These are phyloP conservation scores for Drosophila ustulata DNA, from an alignment of 2,888 invertebrate genomes.

Conservation along the genomic window DNA sequence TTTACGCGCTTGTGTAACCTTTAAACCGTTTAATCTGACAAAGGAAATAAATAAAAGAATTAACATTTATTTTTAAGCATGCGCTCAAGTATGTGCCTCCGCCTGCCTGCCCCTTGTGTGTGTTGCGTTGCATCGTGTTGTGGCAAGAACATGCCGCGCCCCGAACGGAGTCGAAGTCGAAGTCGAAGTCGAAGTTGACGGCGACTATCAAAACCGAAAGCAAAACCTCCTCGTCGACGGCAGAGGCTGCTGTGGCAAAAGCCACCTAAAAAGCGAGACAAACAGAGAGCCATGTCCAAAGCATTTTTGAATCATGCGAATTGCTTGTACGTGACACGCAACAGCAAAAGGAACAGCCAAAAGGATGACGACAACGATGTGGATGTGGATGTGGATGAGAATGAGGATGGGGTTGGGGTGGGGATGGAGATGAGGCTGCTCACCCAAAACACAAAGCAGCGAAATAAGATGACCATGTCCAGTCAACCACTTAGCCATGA, in stretches of 20 bases:
- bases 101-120: not conserved
- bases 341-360: constrained; percentile 69
- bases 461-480: constrained; percentile 74
- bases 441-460: constrained; percentile 54
- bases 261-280: constrained; percentile 55
- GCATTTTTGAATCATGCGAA: constrained; percentile 84
- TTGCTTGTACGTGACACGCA: constrained; percentile 84
- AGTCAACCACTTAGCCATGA: constrained; percentile 80
- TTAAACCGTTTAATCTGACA: constrained; percentile 81
- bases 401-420: constrained; percentile 16
- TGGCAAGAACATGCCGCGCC: constrained; percentile 16
- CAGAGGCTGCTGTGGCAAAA: constrained; percentile 16
- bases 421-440: constrained; percentile 25
- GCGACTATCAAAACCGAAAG: constrained; percentile 66
- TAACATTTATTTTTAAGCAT: constrained; percentile 81
- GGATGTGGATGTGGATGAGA: too few relatives aligned
- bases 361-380: constrained; percentile 38
- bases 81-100: constrained; percentile 62
- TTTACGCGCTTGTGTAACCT: constrained; percentile 57
- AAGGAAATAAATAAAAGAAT: constrained; percentile 81
- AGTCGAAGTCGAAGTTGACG: constrained; percentile 58
- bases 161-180: constrained; percentile 15
- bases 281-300: constrained; percentile 78
- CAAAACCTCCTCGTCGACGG: constrained; percentile 24
- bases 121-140: not conserved